Percentiles rank a stretch among this genome's conserved stretches.
These are phyloP conservation scores for Lepidothrix coronata DNA, from an alignment of 2,113 vertebrate species.

Conservation along the genomic window DNA sequence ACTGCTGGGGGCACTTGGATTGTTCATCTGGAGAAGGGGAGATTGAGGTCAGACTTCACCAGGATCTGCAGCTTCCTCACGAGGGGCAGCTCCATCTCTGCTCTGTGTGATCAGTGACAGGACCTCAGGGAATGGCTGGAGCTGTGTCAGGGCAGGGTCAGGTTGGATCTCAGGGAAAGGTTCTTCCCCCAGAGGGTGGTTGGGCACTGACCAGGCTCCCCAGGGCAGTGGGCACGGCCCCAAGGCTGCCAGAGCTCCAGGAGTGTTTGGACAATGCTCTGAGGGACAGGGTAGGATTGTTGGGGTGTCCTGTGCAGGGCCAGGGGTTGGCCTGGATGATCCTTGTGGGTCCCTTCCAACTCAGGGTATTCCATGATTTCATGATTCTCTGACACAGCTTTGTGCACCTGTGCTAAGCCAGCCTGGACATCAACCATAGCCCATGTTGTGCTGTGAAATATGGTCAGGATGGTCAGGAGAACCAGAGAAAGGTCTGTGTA, in stretches of 20 bases:
- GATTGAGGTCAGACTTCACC: not conserved
- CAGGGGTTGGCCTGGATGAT: not conserved
- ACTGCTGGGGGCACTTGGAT: not conserved
- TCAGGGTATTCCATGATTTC: not conserved
- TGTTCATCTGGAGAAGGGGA: not conserved
- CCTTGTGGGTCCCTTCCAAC: not conserved
- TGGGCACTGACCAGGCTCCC: rapidly evolving
- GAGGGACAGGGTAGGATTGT: not conserved
- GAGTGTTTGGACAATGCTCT: rapidly evolving
- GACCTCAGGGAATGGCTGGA: not conserved
- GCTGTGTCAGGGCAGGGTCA: not conserved
- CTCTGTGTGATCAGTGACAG: not conserved
- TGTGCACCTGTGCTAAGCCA: not conserved
- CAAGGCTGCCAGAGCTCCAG: not conserved
- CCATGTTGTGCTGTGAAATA: not conserved
- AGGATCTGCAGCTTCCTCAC: not conserved
- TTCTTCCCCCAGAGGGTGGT: not conserved
- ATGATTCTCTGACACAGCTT: not conserved
- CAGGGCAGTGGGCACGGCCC: rapidly evolving
- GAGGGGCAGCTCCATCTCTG: not conserved
- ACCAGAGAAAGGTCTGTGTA: not conserved
- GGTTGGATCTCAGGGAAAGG: rapidly evolving
- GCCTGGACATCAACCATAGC: not conserved
- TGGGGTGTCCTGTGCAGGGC: not conserved
- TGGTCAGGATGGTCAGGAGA: not conserved